Conservation (phyloP, 1,140 invertebrate species). For the Rhyzopertha dominica region DNA sequence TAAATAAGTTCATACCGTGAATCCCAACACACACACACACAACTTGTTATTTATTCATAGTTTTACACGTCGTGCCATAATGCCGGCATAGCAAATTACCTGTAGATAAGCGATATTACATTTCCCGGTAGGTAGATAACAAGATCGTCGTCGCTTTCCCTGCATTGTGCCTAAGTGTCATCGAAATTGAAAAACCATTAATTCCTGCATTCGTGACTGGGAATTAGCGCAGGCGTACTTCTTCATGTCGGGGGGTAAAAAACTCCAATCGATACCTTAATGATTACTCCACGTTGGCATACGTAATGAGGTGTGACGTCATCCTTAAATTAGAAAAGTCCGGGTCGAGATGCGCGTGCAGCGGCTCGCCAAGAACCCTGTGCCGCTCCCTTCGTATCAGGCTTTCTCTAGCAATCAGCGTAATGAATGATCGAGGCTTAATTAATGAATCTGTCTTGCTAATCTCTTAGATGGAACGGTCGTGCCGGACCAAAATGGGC, state of each 20-base stretch:
- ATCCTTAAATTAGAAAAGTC: constrained; percentile 37
- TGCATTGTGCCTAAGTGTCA: constrained; percentile 22
- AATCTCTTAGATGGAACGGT: constrained; percentile 45
- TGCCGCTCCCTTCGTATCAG: constrained; percentile 1
- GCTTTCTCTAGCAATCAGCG: constrained; percentile 39
- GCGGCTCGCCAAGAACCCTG: not conserved
- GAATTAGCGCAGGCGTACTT: constrained; percentile 30
- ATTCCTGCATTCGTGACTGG: constrained; percentile 33
- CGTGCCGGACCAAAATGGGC: constrained; percentile 33
- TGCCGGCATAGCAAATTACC: no score
- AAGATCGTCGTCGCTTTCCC: constrained; percentile 11
- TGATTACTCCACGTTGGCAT: constrained; percentile 40
- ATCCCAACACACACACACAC: no score
- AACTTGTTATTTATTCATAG: no score
- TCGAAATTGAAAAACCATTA: constrained; percentile 38
- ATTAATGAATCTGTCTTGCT: constrained; percentile 48
- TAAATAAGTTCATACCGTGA: no score
- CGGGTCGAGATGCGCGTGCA: no score
- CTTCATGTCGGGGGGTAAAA: constrained; percentile 28
- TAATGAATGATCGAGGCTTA: constrained; percentile 46
- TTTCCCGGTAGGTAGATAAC: no score
- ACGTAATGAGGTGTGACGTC: constrained; percentile 41
- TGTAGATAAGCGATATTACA: no score
- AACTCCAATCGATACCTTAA: constrained; percentile 41
- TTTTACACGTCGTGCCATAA: no score